Percentiles rank a stretch among this genome's conserved stretches.
phyloP scores from a whole-genome alignment of 1,140 invertebrate genomes.

The Anoplolepis gracilipes region DNA sequence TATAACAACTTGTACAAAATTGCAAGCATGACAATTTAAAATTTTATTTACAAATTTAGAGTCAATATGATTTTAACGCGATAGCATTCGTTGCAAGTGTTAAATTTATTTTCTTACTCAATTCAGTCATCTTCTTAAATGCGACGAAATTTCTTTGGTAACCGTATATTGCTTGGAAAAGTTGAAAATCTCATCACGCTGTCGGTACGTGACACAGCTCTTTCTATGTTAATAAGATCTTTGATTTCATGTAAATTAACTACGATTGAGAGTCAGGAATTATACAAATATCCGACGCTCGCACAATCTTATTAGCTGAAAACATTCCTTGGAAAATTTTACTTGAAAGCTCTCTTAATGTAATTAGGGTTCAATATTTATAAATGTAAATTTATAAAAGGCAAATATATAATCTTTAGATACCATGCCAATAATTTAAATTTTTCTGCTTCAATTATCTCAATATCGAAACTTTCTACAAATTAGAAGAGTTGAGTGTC shows the following conservation, averaged over 20 bases:
- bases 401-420: neutral
- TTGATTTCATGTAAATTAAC: constrained; percentile 19
- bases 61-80: neutral
- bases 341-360: neutral
- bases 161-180: constrained; percentile 4
- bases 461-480: neutral
- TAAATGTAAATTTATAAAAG: neutral
- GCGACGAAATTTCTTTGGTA: neutral
- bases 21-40: neutral
- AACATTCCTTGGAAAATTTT: neutral
- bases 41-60: neutral
- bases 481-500: neutral
- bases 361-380: constrained; percentile 9
- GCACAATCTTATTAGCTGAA: neutral
- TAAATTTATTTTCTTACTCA: neutral
- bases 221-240: constrained; percentile 48
- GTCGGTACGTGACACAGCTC: constrained; percentile 15
- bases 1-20: neutral
- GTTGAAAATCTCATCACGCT: constrained; percentile 21
- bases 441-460: neutral
- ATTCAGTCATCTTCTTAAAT: neutral
- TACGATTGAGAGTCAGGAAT: constrained; percentile 19
- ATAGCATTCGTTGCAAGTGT: neutral
- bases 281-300: neutral
- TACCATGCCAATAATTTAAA: neutral